Base-by-base conservation (phyloP, 1,140 invertebrate genomes). In the Bombus polaris region DNA sequence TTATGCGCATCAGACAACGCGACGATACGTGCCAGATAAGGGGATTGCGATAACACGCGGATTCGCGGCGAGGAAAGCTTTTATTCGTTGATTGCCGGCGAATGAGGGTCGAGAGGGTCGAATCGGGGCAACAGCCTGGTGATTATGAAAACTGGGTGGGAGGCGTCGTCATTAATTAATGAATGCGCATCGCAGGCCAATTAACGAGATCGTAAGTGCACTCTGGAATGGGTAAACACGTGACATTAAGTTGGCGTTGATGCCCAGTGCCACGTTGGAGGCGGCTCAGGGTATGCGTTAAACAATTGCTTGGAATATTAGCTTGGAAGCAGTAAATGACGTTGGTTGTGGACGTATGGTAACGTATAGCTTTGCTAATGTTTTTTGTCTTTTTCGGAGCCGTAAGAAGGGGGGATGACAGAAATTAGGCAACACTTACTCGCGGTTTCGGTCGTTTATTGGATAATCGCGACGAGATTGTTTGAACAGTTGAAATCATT, bases 161-260 rank as follows among this genome's bases (percentile, higher is more conserved):
- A 82, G 75, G 83, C 75, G 57, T 77, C 81, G 74, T 74, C 80
- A 75, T 90, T 90, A 90, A 90, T 90, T 86, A 88, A 88, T 86
- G 88, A 87, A 78, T 68, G 59, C 85, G 42, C 81, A 78, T 39
- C 65, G 73, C 44, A 71, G 65, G 87, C 78, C 84, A 88, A 90
- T 90, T 90, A 90, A 88, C 71, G 78, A 76, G 82, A 80, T 88
- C 81, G 80, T 71, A 42, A 82, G 35, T 57, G 83, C 32, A 73
- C 75, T 37, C 39, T 53, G 81, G 65, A 87, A 89, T 70, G 84
- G 80, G 77, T 81, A 86, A 89, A 89, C 82, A 88, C 65, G 79
- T 83, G 66, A 62, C 87, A 89, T 85, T 84, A 83, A 85, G 71
- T 88, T 86, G 71, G 59, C 83, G 87, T n/a, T 78, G 89, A 86